A percentile compares a stretch with the other conserved stretches of the same genome.
These are phyloP conservation scores for Menidia beryllina DNA, from an alignment of 2,113 vertebrate genomes.

Conservation along the genomic window DNA sequence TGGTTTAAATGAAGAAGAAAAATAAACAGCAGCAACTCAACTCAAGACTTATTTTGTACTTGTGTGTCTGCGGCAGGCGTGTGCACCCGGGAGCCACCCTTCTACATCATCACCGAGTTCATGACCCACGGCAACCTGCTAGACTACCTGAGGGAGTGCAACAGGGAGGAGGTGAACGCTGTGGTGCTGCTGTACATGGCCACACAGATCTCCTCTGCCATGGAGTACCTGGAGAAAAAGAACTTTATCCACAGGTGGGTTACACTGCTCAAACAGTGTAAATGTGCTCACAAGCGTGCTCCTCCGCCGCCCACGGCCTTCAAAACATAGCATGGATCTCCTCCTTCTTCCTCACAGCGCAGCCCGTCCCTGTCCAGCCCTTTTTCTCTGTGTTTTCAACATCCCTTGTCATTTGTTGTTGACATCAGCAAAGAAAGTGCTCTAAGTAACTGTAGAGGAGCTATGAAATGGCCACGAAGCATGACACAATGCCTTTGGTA, in stretches of 20 bases:
- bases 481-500: too few species aligned
- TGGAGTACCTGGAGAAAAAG: slow-evolving; percentile 99
- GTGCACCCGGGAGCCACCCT: slow-evolving; percentile 96
- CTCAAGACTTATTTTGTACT: not conserved
- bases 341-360: too few species aligned
- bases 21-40: not conserved
- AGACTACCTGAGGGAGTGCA: slow-evolving; percentile 96
- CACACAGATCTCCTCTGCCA: slow-evolving; percentile 98
- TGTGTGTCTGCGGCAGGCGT: slow-evolving; percentile 84
- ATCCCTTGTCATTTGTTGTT: too few species aligned
- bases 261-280: not conserved
- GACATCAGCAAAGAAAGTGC: too few species aligned
- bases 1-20: not conserved
- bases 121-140: slow-evolving; percentile 98
- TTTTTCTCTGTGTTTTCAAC: too few species aligned
- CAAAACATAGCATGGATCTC: too few species aligned
- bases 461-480: too few species aligned
- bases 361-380: too few species aligned
- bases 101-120: slow-evolving; percentile 99
- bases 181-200: slow-evolving; percentile 99
- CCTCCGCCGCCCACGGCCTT: too few species aligned
- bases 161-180: slow-evolving; percentile 94
- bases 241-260: slow-evolving; percentile 97
- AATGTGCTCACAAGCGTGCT: too few species aligned
- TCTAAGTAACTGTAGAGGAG: too few species aligned